Conservation (phyloP, 2,797 vertebrate genomes). For the Dermochelys coriacea region DNA sequence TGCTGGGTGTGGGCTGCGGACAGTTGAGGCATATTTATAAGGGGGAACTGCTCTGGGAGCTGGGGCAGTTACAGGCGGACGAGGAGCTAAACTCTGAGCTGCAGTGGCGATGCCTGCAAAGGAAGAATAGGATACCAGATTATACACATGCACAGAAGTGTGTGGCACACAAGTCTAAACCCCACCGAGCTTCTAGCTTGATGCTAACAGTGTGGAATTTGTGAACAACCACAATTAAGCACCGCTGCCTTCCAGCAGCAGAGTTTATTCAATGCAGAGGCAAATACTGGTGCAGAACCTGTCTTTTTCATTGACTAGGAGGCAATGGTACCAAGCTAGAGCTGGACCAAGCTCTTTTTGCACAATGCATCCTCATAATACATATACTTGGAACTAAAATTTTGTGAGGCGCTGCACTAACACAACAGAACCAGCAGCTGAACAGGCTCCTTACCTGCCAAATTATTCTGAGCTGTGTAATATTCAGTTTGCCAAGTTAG, state of each 20-base stretch:
- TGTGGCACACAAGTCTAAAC: not conserved
- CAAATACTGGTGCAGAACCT: not conserved
- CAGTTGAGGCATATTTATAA: conserved; percentile 93
- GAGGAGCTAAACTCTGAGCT: conserved; percentile 89
- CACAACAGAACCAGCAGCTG: not conserved
- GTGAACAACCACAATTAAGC: not conserved
- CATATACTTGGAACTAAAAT: not conserved
- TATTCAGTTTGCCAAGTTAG: not conserved
- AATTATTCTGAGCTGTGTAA: not conserved
- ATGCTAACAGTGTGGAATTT: not conserved
- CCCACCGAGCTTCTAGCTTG: not conserved
- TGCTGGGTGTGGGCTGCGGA: conserved; percentile 92
- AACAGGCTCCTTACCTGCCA: not conserved
- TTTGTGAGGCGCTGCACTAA: not conserved
- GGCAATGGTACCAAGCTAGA: not conserved
- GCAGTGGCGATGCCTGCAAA: conserved; percentile 79
- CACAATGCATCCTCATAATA: not conserved
- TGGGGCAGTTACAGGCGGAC: conserved; percentile 87
- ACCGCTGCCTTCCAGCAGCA: not conserved
- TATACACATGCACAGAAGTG: not conserved
- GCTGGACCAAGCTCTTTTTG: not conserved
- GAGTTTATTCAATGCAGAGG: not conserved
- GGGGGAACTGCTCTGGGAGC: conserved; percentile 92
- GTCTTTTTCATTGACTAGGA: not conserved
- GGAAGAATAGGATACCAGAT: not conserved